Evolutionary conservation across 2,888 invertebrate species (phyloP).

Genomic region (Dolichomitus sp.): DNA sequence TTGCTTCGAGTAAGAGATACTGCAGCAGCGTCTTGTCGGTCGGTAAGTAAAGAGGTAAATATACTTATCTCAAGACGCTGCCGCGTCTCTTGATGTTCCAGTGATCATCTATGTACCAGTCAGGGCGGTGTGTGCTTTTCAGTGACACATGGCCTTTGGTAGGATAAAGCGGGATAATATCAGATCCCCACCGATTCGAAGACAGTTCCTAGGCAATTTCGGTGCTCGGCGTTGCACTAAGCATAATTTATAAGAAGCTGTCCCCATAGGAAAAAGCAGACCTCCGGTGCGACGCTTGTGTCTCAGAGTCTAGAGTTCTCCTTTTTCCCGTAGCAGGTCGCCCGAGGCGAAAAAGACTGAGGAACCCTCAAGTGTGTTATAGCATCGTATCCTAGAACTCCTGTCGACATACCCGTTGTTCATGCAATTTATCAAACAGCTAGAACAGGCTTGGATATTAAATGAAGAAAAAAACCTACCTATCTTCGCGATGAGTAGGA

Average conservation of each 20-base stretch:
- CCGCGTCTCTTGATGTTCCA: no score
- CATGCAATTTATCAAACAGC: conserved; percentile 39
- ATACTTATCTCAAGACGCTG: no score
- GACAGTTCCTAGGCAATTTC: conserved; percentile 9
- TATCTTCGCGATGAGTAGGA: conserved; percentile 7
- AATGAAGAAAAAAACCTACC: conserved; percentile 12
- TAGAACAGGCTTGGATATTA: conserved; percentile 20
- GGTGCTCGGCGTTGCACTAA: neutral
- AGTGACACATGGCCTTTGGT: no score
- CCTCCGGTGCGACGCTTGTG: conserved; percentile 6
- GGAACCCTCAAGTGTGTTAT: conserved; percentile 26
- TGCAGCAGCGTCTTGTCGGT: no score
- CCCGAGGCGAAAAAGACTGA: neutral
- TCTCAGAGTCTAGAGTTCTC: neutral
- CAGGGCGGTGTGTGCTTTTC: no score
- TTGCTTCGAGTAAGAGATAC: no score
- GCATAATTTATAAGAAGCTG: conserved; percentile 45
- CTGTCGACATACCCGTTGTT: conserved; percentile 16
- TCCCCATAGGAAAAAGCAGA: conserved; percentile 17
- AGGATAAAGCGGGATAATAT: neutral
- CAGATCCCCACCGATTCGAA: neutral
- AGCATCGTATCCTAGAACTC: neutral
- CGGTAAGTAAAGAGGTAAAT: no score
- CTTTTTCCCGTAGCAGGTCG: neutral
- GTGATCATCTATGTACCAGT: no score